Conservation (phyloP, 2,797 vertebrate genomes). For the Podarcis siculus region DNA sequence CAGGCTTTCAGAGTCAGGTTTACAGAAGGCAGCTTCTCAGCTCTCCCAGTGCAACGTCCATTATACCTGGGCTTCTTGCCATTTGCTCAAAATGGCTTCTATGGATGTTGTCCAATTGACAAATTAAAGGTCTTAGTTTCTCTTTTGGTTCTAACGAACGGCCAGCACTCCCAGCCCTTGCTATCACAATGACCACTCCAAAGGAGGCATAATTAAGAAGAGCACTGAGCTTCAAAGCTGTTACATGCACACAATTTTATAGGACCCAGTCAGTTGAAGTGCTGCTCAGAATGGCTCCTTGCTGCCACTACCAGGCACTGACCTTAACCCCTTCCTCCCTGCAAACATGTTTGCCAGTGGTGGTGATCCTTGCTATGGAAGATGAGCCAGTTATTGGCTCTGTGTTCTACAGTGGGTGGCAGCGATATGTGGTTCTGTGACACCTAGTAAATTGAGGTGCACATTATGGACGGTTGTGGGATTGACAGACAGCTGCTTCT, state of each 20-base stretch:
- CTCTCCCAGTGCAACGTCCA: rapidly evolving
- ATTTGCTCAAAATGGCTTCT: not conserved
- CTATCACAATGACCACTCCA: not conserved
- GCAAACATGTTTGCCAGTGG: too few species aligned
- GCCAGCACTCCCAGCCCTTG: not conserved
- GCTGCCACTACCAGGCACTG: too few species aligned
- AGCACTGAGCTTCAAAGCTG: not conserved
- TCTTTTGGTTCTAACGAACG: not conserved
- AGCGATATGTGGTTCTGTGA: too few species aligned
- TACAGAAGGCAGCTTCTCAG: rapidly evolving
- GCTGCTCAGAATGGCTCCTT: too few species aligned
- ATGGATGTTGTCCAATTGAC: not conserved
- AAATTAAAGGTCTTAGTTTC: conserved; percentile 8
- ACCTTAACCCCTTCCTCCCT: too few species aligned
- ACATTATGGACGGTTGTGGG: not conserved
- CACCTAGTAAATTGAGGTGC: not conserved
- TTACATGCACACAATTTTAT: not conserved
- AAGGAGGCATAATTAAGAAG: not conserved
- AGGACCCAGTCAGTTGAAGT: too few species aligned
- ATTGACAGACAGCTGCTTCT: not conserved
- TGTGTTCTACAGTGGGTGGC: too few species aligned
- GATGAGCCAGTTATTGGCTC: too few species aligned
- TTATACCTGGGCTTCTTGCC: not conserved
- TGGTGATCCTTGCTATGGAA: too few species aligned
- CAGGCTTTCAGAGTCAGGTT: not conserved